Conservation (phyloP, 2,113 vertebrate genomes). For the Candoia aspera region DNA sequence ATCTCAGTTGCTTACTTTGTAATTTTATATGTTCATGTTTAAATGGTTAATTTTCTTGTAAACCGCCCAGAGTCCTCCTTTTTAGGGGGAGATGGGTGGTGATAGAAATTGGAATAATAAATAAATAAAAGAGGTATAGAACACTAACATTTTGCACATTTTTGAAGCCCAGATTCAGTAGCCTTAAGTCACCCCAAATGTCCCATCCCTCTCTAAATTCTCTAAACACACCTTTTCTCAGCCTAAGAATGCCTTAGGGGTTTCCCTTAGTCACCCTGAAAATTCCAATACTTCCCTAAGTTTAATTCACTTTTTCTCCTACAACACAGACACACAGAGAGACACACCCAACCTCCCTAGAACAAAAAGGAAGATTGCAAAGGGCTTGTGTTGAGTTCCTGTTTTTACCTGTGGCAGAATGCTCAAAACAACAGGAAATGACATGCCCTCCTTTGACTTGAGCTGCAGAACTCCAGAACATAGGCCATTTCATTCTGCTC, state of each 20-base stretch:
- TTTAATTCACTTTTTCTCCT: not conserved
- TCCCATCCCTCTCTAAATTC: not conserved
- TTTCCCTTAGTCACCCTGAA: not conserved
- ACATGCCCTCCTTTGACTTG: not conserved
- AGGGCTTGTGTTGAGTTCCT: not conserved
- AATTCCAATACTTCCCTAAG: not conserved
- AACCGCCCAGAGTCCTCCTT: no score
- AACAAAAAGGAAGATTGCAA: not conserved
- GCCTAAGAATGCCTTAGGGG: not conserved
- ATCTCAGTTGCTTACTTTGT: no score
- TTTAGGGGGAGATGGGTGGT: no score
- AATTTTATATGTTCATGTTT: no score
- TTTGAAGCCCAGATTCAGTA: not conserved
- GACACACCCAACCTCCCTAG: not conserved
- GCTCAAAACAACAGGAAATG: not conserved
- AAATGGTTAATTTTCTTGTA: no score
- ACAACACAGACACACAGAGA: not conserved
- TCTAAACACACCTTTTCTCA: not conserved
- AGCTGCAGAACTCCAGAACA: not conserved
- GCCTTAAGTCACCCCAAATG: not conserved
- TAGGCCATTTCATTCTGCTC: not conserved
- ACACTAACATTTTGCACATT: not conserved
- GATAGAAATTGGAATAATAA: no score
- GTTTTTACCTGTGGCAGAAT: not conserved
- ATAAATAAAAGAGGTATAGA: not conserved